Conservation (phyloP, 2,113 vertebrate genomes). For the Oncorhynchus mykiss region DNA sequence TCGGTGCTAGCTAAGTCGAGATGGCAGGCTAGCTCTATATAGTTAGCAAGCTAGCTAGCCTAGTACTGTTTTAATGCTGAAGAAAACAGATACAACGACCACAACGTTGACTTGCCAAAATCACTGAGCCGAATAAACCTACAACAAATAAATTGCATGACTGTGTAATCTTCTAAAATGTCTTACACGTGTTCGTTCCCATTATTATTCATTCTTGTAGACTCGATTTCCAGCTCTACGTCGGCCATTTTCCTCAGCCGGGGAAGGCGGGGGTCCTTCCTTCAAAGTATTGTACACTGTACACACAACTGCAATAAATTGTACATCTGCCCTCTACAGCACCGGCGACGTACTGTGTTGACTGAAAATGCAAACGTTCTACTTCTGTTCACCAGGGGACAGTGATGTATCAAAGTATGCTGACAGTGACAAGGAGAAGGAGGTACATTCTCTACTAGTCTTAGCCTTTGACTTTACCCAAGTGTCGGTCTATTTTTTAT, state of each 20-base stretch:
- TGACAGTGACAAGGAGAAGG: too few relatives aligned
- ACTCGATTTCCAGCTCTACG: slow-evolving; percentile 68
- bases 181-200: slow-evolving; percentile 74
- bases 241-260: slow-evolving; percentile 71
- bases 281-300: slow-evolving; percentile 34
- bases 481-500: too few relatives aligned
- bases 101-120: too few relatives aligned
- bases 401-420: too few relatives aligned
- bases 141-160: not conserved
- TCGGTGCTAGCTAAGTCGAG: too few relatives aligned
- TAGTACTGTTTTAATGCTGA: too few relatives aligned
- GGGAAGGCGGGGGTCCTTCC: slow-evolving; percentile 17
- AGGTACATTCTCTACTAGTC: not conserved
- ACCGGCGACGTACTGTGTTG: slow-evolving; percentile 21
- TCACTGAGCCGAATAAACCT: rapidly evolving
- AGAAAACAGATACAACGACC: not conserved
- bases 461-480: too few relatives aligned
- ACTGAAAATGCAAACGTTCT: not conserved
- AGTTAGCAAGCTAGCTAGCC: slow-evolving; percentile 14
- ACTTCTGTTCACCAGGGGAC: slow-evolving; percentile 44
- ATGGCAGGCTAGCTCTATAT: not conserved
- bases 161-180: slow-evolving; percentile 9
- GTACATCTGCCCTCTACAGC: slow-evolving; percentile 15
- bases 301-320: not conserved
- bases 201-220: slow-evolving; percentile 75